Evolutionary conservation across 2,888 invertebrate genomes (phyloP).

Genomic region (Rhimphoctona megacephalus): DNA sequence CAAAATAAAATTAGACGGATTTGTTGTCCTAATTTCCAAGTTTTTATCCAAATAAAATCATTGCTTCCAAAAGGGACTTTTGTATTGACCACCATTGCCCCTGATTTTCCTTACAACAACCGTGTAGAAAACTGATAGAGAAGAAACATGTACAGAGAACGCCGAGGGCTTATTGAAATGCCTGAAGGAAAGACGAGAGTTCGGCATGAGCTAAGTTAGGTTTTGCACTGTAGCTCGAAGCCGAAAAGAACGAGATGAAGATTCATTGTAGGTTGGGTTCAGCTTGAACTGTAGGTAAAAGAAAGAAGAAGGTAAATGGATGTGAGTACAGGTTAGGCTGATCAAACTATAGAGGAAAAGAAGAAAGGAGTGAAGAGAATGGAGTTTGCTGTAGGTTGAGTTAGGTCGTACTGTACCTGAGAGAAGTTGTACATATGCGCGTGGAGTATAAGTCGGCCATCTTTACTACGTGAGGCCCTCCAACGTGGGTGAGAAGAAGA

Average conservation of each 20-base stretch:
- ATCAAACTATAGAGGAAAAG: constrained; percentile 1
- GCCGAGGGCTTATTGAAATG: constrained; percentile 2
- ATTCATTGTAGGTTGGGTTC: constrained; percentile 1
- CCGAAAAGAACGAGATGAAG: not conserved
- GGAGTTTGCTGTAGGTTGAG: constrained; percentile 38
- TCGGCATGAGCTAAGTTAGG: not conserved
- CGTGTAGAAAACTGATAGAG: constrained; percentile 14
- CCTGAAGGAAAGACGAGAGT: constrained; percentile 1
- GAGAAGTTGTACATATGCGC: constrained; percentile 68
- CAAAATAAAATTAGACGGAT: not conserved
- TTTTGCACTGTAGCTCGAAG: not conserved
- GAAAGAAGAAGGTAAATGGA: constrained; percentile 23
- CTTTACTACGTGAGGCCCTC: constrained; percentile 79
- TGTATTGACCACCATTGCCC: constrained; percentile 13
- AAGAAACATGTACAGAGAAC: constrained; percentile 10
- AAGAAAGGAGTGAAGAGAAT: constrained; percentile 41
- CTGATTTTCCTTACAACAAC: not conserved
- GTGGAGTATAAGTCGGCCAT: constrained; percentile 75
- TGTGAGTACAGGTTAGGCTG: constrained; percentile 24
- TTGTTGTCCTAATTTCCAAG: too few relatives aligned
- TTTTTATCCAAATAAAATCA: not conserved
- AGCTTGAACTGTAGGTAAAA: not conserved
- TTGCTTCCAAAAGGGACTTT: not conserved
- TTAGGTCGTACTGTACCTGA: constrained; percentile 43
- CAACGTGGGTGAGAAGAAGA: constrained; percentile 79